Evolutionary conservation across 2,113 vertebrate genomes (phyloP), one percentile per base, ranked within the genome.

Genomic region (Nesoenas mayeri): DNA sequence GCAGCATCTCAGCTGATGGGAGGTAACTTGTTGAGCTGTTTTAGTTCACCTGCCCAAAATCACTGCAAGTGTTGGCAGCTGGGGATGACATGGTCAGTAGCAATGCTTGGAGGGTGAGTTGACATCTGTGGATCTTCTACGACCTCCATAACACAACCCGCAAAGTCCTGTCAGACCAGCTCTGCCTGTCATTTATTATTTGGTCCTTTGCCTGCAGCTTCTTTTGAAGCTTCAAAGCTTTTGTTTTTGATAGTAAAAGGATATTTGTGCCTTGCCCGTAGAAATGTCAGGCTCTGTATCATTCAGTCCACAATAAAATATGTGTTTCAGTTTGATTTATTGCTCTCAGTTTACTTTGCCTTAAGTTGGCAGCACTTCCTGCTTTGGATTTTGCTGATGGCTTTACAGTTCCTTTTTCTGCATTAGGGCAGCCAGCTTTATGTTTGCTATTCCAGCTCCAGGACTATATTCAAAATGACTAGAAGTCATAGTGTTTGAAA

Each of bases 171-270:
- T 60, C 90, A 95, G 65, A 84, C 72, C 47, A 85, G 88, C 58
- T 74, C 70, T 85, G 93, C 73, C 85, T 67, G 69, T 91, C 73
- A 19, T 87, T 82, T 93, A 34, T 93, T 90, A 91, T 75, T 91
- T 85, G 77, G n/a, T 79, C 77, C 65, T 75, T 89, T 65, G 92
- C 92, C 79, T 92, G 66, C 50, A 89, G 91, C 83, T 82, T 54
- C 80, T 94, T 96, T 79, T 93, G 83, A 93, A 95, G 93, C 73
- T 86, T 94, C 91, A 95, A 96, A 95, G 93, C 91, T 94, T 93
- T 96, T 95, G 70, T 8, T 75, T 93, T 87, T 87, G 92, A 96
- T 94, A 93, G 86, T 62, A 87, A 92, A 91, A 94, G 56, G 80
- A 69, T 85, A 85, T 95, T 87, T 96, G 72, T 91, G 93, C 72